Evolutionary conservation across 2,888 invertebrate species (phyloP).

Genomic region (Macrosiphum euphorbiae): DNA sequence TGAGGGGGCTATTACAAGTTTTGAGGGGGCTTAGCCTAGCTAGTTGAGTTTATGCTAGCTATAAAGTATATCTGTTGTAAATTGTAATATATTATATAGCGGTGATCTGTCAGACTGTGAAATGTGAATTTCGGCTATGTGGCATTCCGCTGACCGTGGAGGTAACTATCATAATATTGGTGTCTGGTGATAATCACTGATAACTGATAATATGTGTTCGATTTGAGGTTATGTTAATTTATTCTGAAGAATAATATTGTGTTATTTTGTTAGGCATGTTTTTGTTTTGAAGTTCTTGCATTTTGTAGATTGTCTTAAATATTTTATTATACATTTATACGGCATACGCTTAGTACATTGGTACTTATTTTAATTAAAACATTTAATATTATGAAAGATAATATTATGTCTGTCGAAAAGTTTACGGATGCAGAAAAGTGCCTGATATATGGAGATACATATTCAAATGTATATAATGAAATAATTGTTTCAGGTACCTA

Average conservation of each 20-base stretch:
- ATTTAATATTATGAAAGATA: background rate
- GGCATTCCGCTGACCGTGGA: too few species aligned
- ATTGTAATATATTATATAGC: too few species aligned
- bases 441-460: conserved; percentile 45
- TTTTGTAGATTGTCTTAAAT: background rate
- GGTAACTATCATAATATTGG: background rate
- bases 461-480: conserved; percentile 17
- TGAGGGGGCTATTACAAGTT: too few species aligned
- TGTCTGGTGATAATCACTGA: background rate
- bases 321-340: background rate
- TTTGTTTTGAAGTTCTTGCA: background rate
- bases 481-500: conserved; percentile 41
- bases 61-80: too few species aligned
- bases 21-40: too few species aligned
- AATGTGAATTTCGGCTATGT: too few species aligned
- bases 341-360: background rate
- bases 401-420: background rate
- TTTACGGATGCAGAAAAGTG: conserved; percentile 5
- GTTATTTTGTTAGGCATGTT: background rate
- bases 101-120: too few species aligned
- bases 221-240: background rate
- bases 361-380: background rate
- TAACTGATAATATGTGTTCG: background rate
- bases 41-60: too few species aligned
- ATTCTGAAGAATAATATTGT: background rate